Evolutionary conservation across 2,888 invertebrate species (phyloP), one percentile per base, ranked within the genome.

Genomic region (Caenorhabditis imperialis): DNA sequence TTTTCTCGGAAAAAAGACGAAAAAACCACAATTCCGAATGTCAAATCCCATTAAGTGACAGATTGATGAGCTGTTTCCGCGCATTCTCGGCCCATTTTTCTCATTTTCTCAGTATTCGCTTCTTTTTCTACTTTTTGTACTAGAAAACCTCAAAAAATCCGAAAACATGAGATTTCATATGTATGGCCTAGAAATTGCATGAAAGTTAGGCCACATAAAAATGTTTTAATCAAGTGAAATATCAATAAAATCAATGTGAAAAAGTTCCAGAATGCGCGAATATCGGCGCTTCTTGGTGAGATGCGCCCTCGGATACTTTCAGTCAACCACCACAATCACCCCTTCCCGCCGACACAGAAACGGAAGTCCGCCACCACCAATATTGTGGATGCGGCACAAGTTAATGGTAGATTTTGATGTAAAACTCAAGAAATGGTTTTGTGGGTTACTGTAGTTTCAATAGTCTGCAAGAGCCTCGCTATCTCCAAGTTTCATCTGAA

Each of bases 201-300:
- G n/a, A n/a, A n/a, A n/a, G n/a, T n/a, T n/a, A n/a, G n/a, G n/a
- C n/a, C n/a, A n/a, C n/a, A n/a, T n/a, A n/a, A n/a, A n/a, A n/a
- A n/a, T n/a, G n/a, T n/a, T n/a, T n/a, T n/a, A n/a, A n/a, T n/a
- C n/a, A n/a, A n/a, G n/a, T n/a, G n/a, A n/a, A n/a, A n/a, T n/a
- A n/a, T n/a, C n/a, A n/a, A n/a, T n/a, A n/a, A n/a, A n/a, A 30
- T 30, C 30, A 30, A 30, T 7, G 10, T 7, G 7, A 6, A 10
- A 30, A 4, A 22, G 16, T 63, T 74, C n/a, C 58, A 79, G 78
- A 74, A 76, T 45, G 71, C 71, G 3, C 61, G 78, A 50, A 79
- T 79, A 18, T 50, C 67, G 14, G 67, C 74, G 2, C 50, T 79
- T 5, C 62, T 79, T 30, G 73, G 62, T 30, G 78, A 79, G 48